Conservation (phyloP, 2,113 vertebrate species). For the Hippolais icterina region DNA sequence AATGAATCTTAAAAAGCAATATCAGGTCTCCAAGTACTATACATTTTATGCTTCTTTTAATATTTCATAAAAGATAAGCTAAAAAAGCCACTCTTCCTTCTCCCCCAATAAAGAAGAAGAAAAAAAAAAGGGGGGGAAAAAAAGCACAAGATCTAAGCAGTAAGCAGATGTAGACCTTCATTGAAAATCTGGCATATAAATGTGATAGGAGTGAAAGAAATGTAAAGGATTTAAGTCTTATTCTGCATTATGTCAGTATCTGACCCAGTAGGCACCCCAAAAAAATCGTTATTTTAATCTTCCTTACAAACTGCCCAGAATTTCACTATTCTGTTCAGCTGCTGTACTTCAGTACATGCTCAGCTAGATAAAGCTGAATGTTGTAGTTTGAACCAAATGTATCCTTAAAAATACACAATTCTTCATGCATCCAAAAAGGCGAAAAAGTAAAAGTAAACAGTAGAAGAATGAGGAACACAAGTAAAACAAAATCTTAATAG, state of each 20-base stretch:
- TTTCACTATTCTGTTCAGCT: neutral
- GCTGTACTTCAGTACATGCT: neutral
- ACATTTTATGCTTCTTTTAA: neutral
- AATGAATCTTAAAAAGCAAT: slow-evolving; percentile 10
- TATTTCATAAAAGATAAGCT: neutral
- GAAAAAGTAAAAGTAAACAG: neutral
- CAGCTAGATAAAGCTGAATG: neutral
- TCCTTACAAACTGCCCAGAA: neutral
- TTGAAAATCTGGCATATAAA: neutral
- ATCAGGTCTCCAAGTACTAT: neutral
- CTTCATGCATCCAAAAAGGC: neutral
- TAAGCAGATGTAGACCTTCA: neutral
- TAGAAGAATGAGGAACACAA: neutral
- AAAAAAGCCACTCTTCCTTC: neutral
- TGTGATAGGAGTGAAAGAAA: neutral
- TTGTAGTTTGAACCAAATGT: neutral
- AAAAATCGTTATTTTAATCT: neutral
- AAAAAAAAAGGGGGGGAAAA: neutral
- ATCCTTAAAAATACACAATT: neutral
- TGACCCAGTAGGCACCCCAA: neutral
- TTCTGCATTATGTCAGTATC: neutral
- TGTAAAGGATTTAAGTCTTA: neutral
- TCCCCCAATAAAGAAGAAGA: neutral
- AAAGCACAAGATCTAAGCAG: neutral
- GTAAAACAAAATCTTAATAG: neutral